Evolutionary conservation across 2,888 invertebrate genomes (phyloP).

Genomic region (Ectropis crepuscularia): DNA sequence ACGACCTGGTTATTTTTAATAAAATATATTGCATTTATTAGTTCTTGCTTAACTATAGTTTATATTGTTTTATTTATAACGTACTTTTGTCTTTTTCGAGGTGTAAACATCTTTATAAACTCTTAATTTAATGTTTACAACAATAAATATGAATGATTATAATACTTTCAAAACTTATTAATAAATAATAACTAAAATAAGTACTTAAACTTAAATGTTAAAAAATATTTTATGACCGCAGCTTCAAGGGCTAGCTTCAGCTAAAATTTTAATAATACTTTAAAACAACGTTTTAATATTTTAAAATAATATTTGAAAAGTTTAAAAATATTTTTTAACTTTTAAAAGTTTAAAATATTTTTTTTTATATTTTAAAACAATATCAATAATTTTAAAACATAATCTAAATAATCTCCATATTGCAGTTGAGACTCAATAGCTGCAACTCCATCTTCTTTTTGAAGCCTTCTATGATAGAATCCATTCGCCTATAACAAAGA

Average conservation of each 20-base stretch:
- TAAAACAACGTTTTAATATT: no score
- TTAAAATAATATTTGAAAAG: no score
- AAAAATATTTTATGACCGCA: no score
- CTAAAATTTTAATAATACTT: no score
- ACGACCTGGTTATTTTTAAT: constrained; percentile 15
- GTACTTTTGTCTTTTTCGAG: constrained; percentile 25
- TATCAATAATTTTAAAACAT: background rate
- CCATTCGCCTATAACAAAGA: constrained; percentile 82
- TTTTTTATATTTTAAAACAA: constrained; percentile 1
- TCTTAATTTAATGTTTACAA: constrained; percentile 30
- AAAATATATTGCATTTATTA: constrained; percentile 20
- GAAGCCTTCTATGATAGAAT: constrained; percentile 86
- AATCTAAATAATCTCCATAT: constrained; percentile 71
- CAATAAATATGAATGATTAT: constrained; percentile 35
- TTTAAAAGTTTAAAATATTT: no score
- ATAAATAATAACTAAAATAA: background rate
- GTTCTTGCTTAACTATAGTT: constrained; percentile 15
- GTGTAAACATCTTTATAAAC: constrained; percentile 33
- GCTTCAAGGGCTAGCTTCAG: no score
- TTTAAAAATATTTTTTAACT: no score
- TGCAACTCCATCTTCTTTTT: constrained; percentile 89
- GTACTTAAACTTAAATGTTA: no score
- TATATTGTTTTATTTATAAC: constrained; percentile 35
- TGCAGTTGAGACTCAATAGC: constrained; percentile 85
- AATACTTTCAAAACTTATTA: constrained; percentile 44